A percentile compares a stretch with the other conserved stretches of the same genome.
Conservation (phyloP, 2,888 invertebrate genomes). For the Chaetoderma sp. region DNA sequence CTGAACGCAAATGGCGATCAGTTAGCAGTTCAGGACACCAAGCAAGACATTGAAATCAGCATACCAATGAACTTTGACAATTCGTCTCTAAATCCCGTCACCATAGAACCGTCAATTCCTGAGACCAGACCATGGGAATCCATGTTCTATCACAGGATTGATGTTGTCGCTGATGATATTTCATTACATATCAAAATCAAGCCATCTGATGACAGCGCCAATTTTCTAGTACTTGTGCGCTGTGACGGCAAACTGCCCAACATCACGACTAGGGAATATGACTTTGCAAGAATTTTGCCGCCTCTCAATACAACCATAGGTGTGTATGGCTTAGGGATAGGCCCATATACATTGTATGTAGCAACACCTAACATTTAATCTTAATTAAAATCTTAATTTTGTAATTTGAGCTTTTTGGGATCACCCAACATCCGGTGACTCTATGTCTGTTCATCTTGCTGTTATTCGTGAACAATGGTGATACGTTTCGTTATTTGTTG, state of each 20-base stretch:
- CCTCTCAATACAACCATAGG: not conserved
- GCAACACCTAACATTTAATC: too few species aligned
- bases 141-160: constrained; percentile 31
- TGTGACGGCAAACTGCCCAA: constrained; percentile 36
- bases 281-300: constrained; percentile 17
- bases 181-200: constrained; percentile 35
- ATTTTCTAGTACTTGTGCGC: constrained; percentile 41
- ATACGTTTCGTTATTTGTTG: too few species aligned
- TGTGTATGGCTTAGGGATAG: not conserved
- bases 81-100: constrained; percentile 11
- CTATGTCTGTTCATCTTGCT: too few species aligned
- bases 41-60: constrained; percentile 41
- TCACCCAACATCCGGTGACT: too few species aligned
- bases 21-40: constrained; percentile 22
- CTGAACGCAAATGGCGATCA: constrained; percentile 25
- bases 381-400: not conserved
- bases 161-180: constrained; percentile 5
- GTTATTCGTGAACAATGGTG: too few species aligned
- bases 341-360: too few species aligned
- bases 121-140: constrained; percentile 1
- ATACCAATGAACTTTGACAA: constrained; percentile 41
- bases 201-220: constrained; percentile 26
- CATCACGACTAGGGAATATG: constrained; percentile 30
- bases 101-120: constrained; percentile 30
- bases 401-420: too few species aligned